phyloP scores from a whole-genome alignment of 2,888 invertebrate genomes.

The Blastobasis lacticolella region DNA sequence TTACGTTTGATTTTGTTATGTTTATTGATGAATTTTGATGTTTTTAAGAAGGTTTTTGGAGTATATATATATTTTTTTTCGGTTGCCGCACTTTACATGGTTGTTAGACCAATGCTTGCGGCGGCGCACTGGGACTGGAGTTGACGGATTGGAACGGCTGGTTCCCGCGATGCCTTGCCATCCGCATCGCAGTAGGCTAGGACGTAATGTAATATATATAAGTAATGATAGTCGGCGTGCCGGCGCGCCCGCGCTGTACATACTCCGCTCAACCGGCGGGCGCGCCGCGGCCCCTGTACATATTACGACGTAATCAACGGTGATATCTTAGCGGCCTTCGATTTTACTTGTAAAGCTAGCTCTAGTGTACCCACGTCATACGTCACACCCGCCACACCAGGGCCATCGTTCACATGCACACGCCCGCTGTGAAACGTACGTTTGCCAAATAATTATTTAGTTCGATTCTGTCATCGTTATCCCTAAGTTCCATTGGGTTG shows the following conservation, averaged over 20 bases:
- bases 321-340: conserved; percentile 74
- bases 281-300: conserved; percentile 44
- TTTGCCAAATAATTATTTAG: conserved; percentile 67
- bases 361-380: conserved; percentile 51
- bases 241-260: conserved; percentile 37
- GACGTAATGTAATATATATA: too few relatives aligned
- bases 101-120: too few relatives aligned
- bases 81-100: too few relatives aligned
- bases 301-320: conserved; percentile 66
- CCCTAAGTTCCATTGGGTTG: conserved; percentile 43
- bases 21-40: too few relatives aligned
- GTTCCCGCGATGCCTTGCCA: too few relatives aligned
- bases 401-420: conserved; percentile 31
- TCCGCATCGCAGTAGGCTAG: too few relatives aligned
- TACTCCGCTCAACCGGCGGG: conserved; percentile 33
- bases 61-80: too few relatives aligned
- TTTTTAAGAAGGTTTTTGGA: too few relatives aligned
- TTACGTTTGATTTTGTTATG: too few relatives aligned
- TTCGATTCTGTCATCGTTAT: conserved; percentile 24
- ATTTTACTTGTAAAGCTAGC: conserved; percentile 72
- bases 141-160: too few relatives aligned
- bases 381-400: conserved; percentile 28
- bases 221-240: background rate
- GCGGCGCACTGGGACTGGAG: too few relatives aligned
- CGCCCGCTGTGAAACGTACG: conserved; percentile 36